Evolutionary conservation across 2,113 vertebrate species (phyloP), one percentile per base, ranked within the genome.

Genomic region (Laterallus jamaicensis): DNA sequence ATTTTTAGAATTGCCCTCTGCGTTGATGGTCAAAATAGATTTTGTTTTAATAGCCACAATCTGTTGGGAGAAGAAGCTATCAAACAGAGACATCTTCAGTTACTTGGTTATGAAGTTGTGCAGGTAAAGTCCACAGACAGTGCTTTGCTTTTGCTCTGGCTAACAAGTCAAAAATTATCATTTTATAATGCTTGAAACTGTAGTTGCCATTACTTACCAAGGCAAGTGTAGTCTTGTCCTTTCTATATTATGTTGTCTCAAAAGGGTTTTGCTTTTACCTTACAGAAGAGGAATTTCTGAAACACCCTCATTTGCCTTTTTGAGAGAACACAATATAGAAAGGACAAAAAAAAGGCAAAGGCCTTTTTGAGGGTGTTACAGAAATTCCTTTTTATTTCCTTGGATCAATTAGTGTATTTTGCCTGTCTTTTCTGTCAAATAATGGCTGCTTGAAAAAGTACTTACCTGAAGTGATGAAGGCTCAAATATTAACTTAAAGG

Each of bases 61-160:
- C 97, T 99, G 6, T 90, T 99, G 56, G 99, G 99, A 29, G 98
- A 98, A 97, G 99, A 99, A 96, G 97, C 97, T 68, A 98, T 98
- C 67, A 99, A 99, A 93, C 99, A 98, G 88, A 98, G 99, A 83
- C 99, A 99, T 56, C 98, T 99, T 63, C 96, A n/a, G 66, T 92
- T 99, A 81, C 97, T 99, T 68, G 99, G 99, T 87, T 99, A 99
- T 95, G 97, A 98, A 92, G 98, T 99, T 62, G 98, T 99, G 59
- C 99, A 99, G 99, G 99, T 99, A 70, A 64, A 81, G 55, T 62
- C 35, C 79, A 62, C 52, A 69, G 49, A 49, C 16, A 82, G 8
- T 17, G 22, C 21, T 67, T 83, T 69, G 31, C 25, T 82, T 82
- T 49, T 69, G 10, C 49, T 91, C 26, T 86, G 52, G 37, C 66